phyloP scores from a whole-genome alignment of 2,797 vertebrate genomes.

The Mycteria americana region DNA sequence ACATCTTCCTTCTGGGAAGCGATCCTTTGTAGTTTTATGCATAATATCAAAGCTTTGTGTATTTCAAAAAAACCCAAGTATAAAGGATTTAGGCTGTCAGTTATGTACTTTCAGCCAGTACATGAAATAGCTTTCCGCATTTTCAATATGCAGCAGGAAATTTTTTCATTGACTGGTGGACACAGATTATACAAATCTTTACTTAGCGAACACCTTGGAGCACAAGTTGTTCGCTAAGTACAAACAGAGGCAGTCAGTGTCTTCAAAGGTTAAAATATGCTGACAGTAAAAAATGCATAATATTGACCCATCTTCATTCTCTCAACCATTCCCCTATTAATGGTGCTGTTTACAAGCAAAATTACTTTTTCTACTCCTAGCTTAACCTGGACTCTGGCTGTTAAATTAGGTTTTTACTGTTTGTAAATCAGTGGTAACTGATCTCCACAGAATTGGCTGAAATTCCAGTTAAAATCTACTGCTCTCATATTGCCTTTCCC shows the following conservation, averaged over 20 bases:
- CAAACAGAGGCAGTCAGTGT: background rate
- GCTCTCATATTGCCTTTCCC: background rate
- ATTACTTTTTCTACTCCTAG: background rate
- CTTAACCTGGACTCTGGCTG: background rate
- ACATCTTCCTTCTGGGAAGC: background rate
- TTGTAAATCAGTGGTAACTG: background rate
- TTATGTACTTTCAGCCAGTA: background rate
- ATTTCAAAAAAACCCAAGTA: background rate
- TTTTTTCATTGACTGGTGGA: background rate
- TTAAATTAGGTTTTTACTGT: background rate
- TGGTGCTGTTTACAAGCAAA: background rate
- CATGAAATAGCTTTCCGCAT: background rate
- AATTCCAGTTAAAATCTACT: background rate
- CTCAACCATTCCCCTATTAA: background rate
- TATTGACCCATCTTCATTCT: background rate
- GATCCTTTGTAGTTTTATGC: background rate
- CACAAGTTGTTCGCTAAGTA: background rate
- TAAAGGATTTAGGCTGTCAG: background rate
- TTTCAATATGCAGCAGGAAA: background rate
- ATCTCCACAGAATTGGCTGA: background rate
- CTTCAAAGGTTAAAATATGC: background rate
- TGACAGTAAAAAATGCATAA: background rate
- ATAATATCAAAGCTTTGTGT: background rate
- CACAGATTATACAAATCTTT: background rate
- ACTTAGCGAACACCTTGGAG: background rate